phyloP scores from a whole-genome alignment of 2,797 vertebrate genomes.

The Sorex maritimensis region DNA sequence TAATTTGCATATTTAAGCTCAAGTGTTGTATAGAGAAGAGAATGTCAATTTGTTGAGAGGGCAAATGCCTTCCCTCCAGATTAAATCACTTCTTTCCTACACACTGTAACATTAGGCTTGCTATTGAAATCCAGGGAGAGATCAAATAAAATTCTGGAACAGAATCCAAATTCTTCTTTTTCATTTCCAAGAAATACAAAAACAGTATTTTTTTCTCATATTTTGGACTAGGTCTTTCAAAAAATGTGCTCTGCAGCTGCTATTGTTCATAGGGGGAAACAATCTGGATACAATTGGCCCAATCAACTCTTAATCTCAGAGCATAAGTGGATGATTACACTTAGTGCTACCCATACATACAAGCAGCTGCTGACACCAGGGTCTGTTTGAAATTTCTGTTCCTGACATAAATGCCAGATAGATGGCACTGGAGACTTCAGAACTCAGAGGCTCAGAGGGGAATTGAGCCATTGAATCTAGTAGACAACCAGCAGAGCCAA shows the following conservation, averaged over 20 bases:
- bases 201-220: constrained; percentile 41
- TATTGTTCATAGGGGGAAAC: constrained; percentile 75
- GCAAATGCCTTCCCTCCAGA: constrained; percentile 69
- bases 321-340: constrained; percentile 71
- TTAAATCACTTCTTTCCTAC: constrained; percentile 67
- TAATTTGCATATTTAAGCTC: constrained; percentile 88
- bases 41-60: constrained; percentile 75
- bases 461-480: constrained; percentile 18
- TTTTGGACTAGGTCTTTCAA: constrained; percentile 69
- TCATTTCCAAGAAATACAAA: constrained; percentile 67
- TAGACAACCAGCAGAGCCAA: not conserved
- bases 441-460: not conserved
- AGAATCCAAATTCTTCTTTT: constrained; percentile 71
- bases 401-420: constrained; percentile 59
- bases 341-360: not conserved
- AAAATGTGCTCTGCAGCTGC: constrained; percentile 49
- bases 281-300: constrained; percentile 76
- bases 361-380: constrained; percentile 73
- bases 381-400: constrained; percentile 58
- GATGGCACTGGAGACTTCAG: constrained; percentile 16
- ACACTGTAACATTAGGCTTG: constrained; percentile 52
- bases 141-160: constrained; percentile 73
- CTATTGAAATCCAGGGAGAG: constrained; percentile 57
- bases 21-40: constrained; percentile 81
- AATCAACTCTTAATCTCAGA: constrained; percentile 80